Evolutionary conservation across 2,888 invertebrate species (phyloP).

Genomic region (Diplazon laetatorius): DNA sequence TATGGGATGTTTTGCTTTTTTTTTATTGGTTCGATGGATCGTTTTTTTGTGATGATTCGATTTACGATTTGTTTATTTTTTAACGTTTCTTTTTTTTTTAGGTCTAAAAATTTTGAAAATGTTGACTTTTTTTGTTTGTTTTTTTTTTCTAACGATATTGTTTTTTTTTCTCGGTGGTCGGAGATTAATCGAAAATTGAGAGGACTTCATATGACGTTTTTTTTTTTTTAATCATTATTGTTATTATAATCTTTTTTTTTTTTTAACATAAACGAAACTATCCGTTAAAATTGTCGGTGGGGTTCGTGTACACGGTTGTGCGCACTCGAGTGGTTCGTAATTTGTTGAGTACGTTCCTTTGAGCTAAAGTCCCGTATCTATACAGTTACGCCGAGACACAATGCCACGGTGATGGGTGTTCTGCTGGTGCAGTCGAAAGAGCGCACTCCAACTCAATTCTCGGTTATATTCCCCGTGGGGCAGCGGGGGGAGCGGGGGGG

Average conservation of each 20-base stretch:
- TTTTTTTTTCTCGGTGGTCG: too few species aligned
- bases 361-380: slow-evolving; percentile 30
- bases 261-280: slow-evolving; percentile 68
- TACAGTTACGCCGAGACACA: slow-evolving; percentile 50
- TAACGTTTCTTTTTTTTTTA: too few species aligned
- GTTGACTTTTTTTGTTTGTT: too few species aligned
- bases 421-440: not conserved
- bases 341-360: slow-evolving; percentile 43
- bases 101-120: too few species aligned
- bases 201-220: too few species aligned
- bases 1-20: not conserved
- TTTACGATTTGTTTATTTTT: too few species aligned
- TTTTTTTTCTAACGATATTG: too few species aligned
- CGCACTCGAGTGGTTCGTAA: slow-evolving; percentile 74
- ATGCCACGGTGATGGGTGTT: slow-evolving; percentile 27
- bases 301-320: slow-evolving; percentile 55
- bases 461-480: not conserved
- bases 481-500: too few species aligned
- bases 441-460: not conserved
- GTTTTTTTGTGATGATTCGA: too few species aligned
- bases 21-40: not conserved
- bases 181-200: too few species aligned
- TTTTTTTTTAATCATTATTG: too few species aligned
- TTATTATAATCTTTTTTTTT: not conserved
- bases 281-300: slow-evolving; percentile 78